phyloP scores from a whole-genome alignment of 2,888 invertebrate genomes.

The Nemapogon koenigi region DNA sequence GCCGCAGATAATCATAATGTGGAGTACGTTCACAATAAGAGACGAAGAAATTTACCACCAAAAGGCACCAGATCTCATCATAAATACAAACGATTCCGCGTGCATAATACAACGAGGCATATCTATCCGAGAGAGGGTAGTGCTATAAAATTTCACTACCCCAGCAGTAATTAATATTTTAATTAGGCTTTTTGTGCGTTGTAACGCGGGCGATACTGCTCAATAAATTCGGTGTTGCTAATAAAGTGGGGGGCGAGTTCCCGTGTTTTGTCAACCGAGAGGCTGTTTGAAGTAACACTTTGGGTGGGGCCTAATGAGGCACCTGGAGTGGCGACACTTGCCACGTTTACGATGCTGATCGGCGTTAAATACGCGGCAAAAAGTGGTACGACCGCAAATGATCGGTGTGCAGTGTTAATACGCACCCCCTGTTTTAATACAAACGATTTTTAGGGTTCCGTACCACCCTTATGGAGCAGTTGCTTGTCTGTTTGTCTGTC shows the following conservation, averaged over 20 bases:
- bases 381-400: too few species aligned
- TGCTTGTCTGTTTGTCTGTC: too few species aligned
- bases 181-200: slow-evolving; percentile 61
- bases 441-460: too few species aligned
- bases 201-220: slow-evolving; percentile 54
- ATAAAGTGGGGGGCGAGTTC: slow-evolving; percentile 34
- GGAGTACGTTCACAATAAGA: slow-evolving; percentile 8
- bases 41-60: slow-evolving; percentile 8
- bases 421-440: too few species aligned
- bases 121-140: slow-evolving; percentile 8
- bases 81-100: slow-evolving; percentile 9
- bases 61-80: slow-evolving; percentile 8
- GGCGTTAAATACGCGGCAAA: slow-evolving; percentile 37
- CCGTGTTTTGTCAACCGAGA: slow-evolving; percentile 16
- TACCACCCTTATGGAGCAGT: too few species aligned
- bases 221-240: slow-evolving; percentile 51
- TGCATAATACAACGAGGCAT: slow-evolving; percentile 9
- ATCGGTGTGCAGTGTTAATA: too few species aligned
- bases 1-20: too few species aligned
- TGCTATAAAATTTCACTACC: slow-evolving; percentile 11
- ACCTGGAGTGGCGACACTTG: slow-evolving; percentile 31
- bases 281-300: slow-evolving; percentile 39
- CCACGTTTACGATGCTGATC: slow-evolving; percentile 30
- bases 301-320: slow-evolving; percentile 40
- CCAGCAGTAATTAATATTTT: slow-evolving; percentile 60